Percentiles rank a stretch among this genome's conserved stretches.
phyloP scores from a whole-genome alignment of 2,113 vertebrate genomes.

The Pionites leucogaster region DNA sequence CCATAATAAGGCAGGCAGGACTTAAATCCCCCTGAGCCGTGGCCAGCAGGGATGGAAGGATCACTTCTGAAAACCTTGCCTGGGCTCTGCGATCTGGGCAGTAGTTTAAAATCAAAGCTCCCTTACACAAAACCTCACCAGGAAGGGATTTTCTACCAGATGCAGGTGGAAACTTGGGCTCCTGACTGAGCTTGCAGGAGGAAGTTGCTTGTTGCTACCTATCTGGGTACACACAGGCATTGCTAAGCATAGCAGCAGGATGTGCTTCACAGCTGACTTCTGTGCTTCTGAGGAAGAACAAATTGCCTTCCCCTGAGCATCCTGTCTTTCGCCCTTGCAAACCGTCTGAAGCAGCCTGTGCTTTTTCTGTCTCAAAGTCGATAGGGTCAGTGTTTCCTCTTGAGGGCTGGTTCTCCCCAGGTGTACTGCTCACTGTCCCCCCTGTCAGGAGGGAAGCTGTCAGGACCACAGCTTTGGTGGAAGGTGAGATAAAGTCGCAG shows the following conservation, averaged over 20 bases:
- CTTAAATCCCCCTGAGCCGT: neutral
- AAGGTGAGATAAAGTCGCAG: conserved; percentile 30
- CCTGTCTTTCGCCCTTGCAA: neutral
- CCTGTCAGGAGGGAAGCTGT: neutral
- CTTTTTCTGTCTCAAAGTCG: neutral
- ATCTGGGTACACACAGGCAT: neutral
- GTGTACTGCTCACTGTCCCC: neutral
- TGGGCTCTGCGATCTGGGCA: neutral
- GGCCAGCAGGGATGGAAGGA: neutral
- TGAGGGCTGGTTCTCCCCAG: neutral
- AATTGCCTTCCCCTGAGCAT: neutral
- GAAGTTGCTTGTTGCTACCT: neutral
- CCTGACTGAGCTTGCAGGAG: neutral
- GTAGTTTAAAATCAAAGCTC: neutral
- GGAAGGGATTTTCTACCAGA: neutral
- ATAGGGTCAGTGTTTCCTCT: neutral
- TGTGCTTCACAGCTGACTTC: neutral
- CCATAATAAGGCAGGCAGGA: neutral
- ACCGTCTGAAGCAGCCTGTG: neutral
- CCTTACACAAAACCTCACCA: neutral
- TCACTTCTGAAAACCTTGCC: neutral
- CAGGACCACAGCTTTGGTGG: neutral
- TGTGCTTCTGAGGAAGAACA: neutral
- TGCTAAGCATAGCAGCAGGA: neutral
- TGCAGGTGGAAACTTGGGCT: neutral